Percentiles rank a stretch among this genome's conserved stretches.
phyloP scores from a whole-genome alignment of 2,797 vertebrate genomes.

The Fratercula arctica region DNA sequence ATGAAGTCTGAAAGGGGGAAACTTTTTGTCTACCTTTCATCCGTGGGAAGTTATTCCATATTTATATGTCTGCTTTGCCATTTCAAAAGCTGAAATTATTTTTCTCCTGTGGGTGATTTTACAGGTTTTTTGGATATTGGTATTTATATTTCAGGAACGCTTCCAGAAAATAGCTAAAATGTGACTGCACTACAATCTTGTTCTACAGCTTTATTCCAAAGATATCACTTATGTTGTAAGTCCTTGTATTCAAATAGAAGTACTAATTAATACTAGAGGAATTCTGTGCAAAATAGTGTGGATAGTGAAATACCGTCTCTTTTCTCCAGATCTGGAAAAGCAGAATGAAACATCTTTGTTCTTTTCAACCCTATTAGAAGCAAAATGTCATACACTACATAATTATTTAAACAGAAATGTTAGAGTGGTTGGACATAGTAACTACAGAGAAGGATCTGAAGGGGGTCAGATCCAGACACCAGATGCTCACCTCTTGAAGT shows the following conservation, averaged over 20 bases:
- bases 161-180: neutral
- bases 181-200: neutral
- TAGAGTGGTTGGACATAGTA: neutral
- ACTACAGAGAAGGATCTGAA: neutral
- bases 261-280: neutral
- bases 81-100: neutral
- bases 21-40: neutral
- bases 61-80: neutral
- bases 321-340: neutral
- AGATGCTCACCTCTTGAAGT: neutral
- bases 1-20: neutral
- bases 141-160: neutral
- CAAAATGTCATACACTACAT: neutral
- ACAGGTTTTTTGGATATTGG: neutral
- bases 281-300: neutral
- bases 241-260: neutral
- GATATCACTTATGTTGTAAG: neutral
- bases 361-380: neutral
- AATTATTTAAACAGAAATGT: neutral
- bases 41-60: neutral
- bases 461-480: neutral
- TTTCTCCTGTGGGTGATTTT: neutral
- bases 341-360: neutral
- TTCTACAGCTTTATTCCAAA: neutral
- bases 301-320: neutral